Base-by-base conservation (phyloP, 2,888 invertebrate species). In the Bursaphelenchus okinawaensis region DNA sequence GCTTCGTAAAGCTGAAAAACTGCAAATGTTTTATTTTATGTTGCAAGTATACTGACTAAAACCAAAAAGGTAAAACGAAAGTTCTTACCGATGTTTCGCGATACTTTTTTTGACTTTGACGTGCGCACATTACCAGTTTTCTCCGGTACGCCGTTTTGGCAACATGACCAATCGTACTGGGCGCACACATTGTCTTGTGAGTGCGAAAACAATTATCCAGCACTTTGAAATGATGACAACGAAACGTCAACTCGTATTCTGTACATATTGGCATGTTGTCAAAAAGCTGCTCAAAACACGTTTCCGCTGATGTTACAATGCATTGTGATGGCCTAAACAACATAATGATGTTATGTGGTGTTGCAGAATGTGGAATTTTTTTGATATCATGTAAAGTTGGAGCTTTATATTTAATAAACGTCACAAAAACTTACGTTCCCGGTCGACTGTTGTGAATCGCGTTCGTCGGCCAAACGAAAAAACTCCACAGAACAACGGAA, bases 251-350 rank as follows among this genome's bases (percentile, higher is more conserved):
- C 12, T 75, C 70, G 23, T 9, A n/a, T 22, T 60, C 56, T 16
- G 65, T 55, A 52, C 72, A 71, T 52, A 71, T 75, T n/a, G 72
- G 67, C 71, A 72, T 70, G 31, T 70, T 73, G 19, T 75, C 75
- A 51, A 72, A 72, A 29, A 72, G 66, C 29, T 69, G 29, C 31
- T 52, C 55, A 58, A 72, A 72, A 40, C 72, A 72, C 19, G 27
- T 31, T 31, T 76, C 76, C 7, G 72, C 72, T 20, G 60, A 59
- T 22, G 16, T 52, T 24, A 68, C 28, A 16, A 68, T 9, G 20
- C 57, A 23, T 61, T 59, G 26, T 22, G 7, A 19, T 20, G 27
- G 19, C 22, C 52, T 68, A 16, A 64, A 66, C 4, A 55, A 52
- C 22, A 64, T 26, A 26, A 19, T 20, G 23, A 23, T 7, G n/a